These are phyloP conservation scores for Cinclus mexicanus DNA, from an alignment of 2,113 vertebrate species.

Conservation along the genomic window DNA sequence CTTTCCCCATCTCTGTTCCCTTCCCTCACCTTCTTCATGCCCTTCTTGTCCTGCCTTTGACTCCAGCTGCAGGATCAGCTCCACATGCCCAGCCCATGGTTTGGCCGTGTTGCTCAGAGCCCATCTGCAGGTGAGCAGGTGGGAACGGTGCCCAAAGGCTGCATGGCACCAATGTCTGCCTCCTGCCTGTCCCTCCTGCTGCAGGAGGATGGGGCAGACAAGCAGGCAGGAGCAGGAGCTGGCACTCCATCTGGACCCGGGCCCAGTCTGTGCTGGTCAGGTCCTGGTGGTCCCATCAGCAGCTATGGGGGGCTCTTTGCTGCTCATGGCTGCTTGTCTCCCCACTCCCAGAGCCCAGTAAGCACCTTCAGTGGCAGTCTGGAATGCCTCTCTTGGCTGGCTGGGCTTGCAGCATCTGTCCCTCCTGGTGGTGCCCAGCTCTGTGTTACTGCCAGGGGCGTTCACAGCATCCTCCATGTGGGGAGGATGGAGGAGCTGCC, in stretches of 20 bases:
- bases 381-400: no score
- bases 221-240: neutral
- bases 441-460: neutral
- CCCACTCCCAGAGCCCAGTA: fast-evolving
- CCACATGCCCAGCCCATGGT: fast-evolving
- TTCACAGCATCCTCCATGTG: fast-evolving
- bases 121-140: fast-evolving
- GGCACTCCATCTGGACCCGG: no score
- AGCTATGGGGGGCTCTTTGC: no score
- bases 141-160: fast-evolving
- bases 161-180: neutral
- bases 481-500: neutral
- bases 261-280: no score
- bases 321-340: fast-evolving
- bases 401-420: neutral
- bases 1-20: fast-evolving
- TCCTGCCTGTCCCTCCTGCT: neutral
- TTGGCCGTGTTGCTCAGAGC: neutral
- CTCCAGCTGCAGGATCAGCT: neutral
- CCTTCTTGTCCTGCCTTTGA: neutral
- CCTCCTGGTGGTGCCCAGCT: no score
- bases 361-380: no score
- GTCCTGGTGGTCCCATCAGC: fast-evolving
- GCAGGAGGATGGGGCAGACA: neutral
- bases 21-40: neutral